Evolutionary conservation across 2,797 vertebrate species (phyloP), one percentile per base, ranked within the genome.

Genomic region (Oryzias sinensis): DNA sequence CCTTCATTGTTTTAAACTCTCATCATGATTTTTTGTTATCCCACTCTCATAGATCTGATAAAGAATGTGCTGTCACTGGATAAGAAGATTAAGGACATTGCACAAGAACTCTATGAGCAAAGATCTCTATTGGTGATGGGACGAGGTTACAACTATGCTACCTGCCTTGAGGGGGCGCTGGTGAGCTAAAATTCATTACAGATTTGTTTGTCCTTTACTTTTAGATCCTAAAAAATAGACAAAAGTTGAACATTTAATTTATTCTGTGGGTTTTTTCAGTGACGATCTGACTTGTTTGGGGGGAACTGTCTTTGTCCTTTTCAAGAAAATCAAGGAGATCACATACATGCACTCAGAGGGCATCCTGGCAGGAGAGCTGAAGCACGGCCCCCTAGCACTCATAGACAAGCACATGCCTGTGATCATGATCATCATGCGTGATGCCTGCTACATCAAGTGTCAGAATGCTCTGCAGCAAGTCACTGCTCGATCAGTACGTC

Each of bases 311-410:
- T 62, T 46, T 49, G 5, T 51, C 62, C 11, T 8, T 5, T 56
- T 77, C 6, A 49, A 98, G 96, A 98, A 98, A 97, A 98, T 98
- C 65, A 98, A 98, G 84, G 96, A 98, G 86, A 97, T 98, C 79
- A 97, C 96, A 1, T 98, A 98, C 71, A 98, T 98, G 96, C 96
- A 98, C 77, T 98, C 96, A 0, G 96, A 98, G 85, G 96, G 96
- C 37, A 98, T 98, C 86, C 73, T 98, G 83, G 95, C 96, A 0
- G 96, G 96, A 16, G 96, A 98, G 83, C 86, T 98, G 85, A 98
- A 98, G 79, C 96, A 98, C 0, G 96, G 96, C 0, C 96, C 96
- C 0, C 81, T 98, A 84, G 96, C 96, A 0, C 90, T 98, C 4
- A 66, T 98, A 22, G 96, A 98, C 86, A 94, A 95, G 75, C 81